Percentiles rank a stretch among this genome's conserved stretches.
phyloP scores from a whole-genome alignment of 2,113 vertebrate species.

The Eublepharis macularius region DNA sequence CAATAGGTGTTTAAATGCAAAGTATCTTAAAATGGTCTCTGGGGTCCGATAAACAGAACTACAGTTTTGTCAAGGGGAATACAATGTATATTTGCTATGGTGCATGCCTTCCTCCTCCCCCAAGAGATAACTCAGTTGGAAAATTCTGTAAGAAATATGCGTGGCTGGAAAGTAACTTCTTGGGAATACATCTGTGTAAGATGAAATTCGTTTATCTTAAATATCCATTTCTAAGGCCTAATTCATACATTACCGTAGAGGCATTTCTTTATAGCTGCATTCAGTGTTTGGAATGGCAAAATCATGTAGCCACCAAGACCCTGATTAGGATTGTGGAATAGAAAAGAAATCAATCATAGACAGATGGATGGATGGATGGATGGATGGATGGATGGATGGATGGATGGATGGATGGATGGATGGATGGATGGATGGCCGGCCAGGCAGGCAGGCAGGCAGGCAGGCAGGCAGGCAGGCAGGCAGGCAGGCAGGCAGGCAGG shows the following conservation, averaged over 20 bases:
- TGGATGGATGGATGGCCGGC: too few relatives aligned
- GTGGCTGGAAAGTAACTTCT: background rate
- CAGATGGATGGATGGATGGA: too few relatives aligned
- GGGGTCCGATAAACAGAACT: slow-evolving; percentile 47
- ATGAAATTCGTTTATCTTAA: background rate
- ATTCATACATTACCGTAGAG: background rate
- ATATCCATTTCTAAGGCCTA: background rate
- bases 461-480: too few relatives aligned
- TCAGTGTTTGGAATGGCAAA: background rate
- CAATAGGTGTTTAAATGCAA: slow-evolving; percentile 51
- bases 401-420: too few relatives aligned
- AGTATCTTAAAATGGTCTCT: slow-evolving; percentile 46
- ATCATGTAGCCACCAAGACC: too few relatives aligned
- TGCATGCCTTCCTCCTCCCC: too few relatives aligned
- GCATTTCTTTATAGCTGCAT: background rate
- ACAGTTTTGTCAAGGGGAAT: slow-evolving; percentile 1
- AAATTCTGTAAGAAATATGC: background rate
- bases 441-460: too few relatives aligned
- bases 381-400: too few relatives aligned
- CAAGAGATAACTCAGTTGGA: background rate
- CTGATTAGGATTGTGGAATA: too few relatives aligned
- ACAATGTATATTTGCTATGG: background rate
- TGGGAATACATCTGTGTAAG: background rate
- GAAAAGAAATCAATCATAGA: too few relatives aligned
- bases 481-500: too few relatives aligned